Evolutionary conservation across 2,888 invertebrate genomes (phyloP), one percentile per base, ranked within the genome.

Genomic region (Chelonus formosanus): DNA sequence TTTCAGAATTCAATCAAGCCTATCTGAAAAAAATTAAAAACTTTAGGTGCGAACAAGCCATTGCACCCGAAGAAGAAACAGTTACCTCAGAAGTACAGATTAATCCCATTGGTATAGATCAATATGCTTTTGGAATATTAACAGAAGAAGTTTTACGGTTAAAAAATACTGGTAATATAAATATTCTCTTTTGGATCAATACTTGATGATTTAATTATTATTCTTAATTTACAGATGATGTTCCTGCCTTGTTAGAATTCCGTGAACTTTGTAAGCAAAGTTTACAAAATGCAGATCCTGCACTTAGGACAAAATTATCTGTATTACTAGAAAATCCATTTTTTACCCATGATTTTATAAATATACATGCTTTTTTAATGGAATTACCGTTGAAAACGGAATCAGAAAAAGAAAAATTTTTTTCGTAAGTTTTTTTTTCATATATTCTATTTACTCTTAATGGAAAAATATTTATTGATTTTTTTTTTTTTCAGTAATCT

Each of bases 321-420:
- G 87, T 88, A 32, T 85, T 93, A 40, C 84, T 93, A 3, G 84
- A 88, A 60, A 93, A 95, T 84, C 89, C 89, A 54, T 93, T 93
- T 84, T 95, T 93, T 79, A 93, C 91, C 75, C 94, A 95, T 79
- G 93, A 94, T 76, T 95, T 96, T 80, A 90, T 96, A 68, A 86
- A 88, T 32, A 92, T 96, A 73, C 90, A 94, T 80, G 91, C 92
- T 70, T 96, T 95, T 84, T 86, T 96, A 0, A 90, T 90, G 74
- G 93, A 94, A 80, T 85, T 96, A 61, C 93, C 96, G 0, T 80
- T 96, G 45, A 95, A 96, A 82, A 87, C 86, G 65, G 91, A 91
- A 73, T 86, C 86, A 60, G 94, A 95, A 74, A 95, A 92, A 80
- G 87, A 89, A 70, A 85, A 88, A 64, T 96, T 96, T 83, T 96